A percentile compares a stretch with the other conserved stretches of the same genome.
These are phyloP conservation scores for Phacellophora camtschatica DNA, from an alignment of 30 jellyfish, hydroid and myxozoan genomes.

Conservation along the genomic window DNA sequence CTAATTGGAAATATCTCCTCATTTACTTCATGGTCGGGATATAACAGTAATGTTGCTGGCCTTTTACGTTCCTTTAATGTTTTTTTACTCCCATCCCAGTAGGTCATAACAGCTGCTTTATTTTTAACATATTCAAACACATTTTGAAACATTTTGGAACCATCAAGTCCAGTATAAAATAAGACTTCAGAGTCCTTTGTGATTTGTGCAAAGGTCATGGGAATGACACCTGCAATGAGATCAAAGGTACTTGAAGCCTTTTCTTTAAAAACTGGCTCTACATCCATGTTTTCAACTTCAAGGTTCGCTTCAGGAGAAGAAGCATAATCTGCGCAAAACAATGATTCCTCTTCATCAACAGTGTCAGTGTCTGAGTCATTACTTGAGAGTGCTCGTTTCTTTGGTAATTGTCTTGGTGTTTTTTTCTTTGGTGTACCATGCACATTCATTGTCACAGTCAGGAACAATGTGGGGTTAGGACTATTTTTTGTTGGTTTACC, in stretches of 20 bases:
- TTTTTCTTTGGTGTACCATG: background rate
- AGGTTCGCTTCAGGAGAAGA: too few relatives aligned
- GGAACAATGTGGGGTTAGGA: conserved; percentile 19
- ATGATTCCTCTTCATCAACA: background rate
- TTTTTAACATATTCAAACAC: conserved; percentile 5
- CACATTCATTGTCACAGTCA: conserved; percentile 16
- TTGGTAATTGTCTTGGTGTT: conserved; percentile 3
- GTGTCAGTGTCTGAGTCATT: conserved; percentile 9
- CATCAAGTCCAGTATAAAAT: conserved; percentile 35
- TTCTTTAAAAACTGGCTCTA: too few relatives aligned
- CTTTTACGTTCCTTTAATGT: conserved; percentile 10
- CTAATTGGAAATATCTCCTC: conserved; percentile 21
- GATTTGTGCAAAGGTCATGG: conserved; percentile 39
- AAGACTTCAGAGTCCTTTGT: conserved; percentile 52
- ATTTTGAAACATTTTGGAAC: background rate
- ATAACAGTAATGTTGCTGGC: conserved; percentile 2
- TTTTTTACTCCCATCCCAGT: conserved; percentile 64
- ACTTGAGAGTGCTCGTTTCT: conserved; percentile 9
- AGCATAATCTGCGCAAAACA: background rate
- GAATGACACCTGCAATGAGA: too few relatives aligned
- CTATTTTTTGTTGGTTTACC: conserved; percentile 44
- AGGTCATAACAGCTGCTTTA: conserved; percentile 52
- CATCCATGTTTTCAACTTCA: too few relatives aligned
- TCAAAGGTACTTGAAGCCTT: too few relatives aligned
- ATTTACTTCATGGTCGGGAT: conserved; percentile 1